Evolutionary conservation across 2,888 invertebrate genomes (phyloP).

Genomic region (Xestia xanthographa): DNA sequence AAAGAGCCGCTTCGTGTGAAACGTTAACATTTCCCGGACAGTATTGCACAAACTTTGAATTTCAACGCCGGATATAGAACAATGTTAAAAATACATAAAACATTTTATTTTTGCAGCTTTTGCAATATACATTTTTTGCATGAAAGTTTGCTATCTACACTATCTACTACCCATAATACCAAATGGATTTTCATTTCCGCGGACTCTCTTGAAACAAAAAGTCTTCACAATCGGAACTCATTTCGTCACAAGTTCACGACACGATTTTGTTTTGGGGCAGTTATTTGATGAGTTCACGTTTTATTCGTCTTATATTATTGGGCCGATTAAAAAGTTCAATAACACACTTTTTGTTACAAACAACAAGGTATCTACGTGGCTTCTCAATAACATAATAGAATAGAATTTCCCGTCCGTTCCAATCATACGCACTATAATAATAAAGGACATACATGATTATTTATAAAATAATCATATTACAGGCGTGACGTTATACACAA

Average conservation of each 20-base stretch:
- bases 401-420: background rate
- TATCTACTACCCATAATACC: background rate
- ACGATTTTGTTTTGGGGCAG: constrained; percentile 68
- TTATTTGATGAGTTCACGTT: constrained; percentile 67
- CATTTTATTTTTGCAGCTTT: constrained; percentile 39
- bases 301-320: constrained; percentile 61
- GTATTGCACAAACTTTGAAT: constrained; percentile 62
- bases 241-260: constrained; percentile 59
- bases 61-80: constrained; percentile 58
- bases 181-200: constrained; percentile 42
- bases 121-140: constrained; percentile 48
- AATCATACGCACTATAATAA: background rate
- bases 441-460: background rate
- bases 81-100: constrained; percentile 56
- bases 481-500: background rate
- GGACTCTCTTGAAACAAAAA: constrained; percentile 53
- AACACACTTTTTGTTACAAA: constrained; percentile 68
- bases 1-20: constrained; percentile 59
- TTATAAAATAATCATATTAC: background rate
- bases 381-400: background rate
- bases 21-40: constrained; percentile 60
- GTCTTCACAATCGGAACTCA: constrained; percentile 50
- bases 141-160: constrained; percentile 4
- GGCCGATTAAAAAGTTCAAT: constrained; percentile 63
- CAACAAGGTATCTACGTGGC: constrained; percentile 8